Conservation (phyloP, 2,113 vertebrate species). For the Circaetus gallicus region DNA sequence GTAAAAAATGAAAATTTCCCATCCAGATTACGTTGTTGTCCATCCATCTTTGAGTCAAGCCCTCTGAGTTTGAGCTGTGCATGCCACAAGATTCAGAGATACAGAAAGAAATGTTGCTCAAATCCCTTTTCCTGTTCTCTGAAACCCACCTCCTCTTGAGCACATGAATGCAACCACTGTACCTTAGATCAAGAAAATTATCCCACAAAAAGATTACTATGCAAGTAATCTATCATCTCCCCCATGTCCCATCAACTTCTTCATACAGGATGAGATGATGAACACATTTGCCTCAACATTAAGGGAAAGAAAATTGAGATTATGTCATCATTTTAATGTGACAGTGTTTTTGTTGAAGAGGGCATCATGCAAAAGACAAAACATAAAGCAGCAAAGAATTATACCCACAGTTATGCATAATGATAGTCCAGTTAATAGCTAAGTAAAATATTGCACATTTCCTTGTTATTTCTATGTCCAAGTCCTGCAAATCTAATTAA, state of each 20-base stretch:
- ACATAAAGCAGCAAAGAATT: not conserved
- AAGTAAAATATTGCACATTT: not conserved
- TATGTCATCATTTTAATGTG: not conserved
- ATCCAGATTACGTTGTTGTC: not conserved
- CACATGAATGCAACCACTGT: accelerated
- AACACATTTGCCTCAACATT: not conserved
- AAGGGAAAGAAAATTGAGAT: not conserved
- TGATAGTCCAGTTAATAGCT: not conserved
- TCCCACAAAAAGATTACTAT: not conserved
- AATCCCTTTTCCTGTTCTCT: not conserved
- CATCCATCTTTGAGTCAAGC: not conserved
- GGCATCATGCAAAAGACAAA: not conserved
- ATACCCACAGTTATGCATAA: not conserved
- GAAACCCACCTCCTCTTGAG: not conserved
- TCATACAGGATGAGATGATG: not conserved
- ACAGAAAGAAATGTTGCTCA: not conserved
- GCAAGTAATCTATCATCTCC: not conserved
- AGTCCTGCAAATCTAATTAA: not conserved
- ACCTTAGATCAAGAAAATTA: not conserved
- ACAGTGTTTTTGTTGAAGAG: not conserved
- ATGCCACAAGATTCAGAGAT: not conserved
- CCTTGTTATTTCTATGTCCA: not conserved
- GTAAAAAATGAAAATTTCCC: not conserved
- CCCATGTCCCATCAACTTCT: not conserved
- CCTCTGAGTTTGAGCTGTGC: not conserved